Conservation (phyloP, 2,113 vertebrate genomes). For the Saimiri boliviensis region DNA sequence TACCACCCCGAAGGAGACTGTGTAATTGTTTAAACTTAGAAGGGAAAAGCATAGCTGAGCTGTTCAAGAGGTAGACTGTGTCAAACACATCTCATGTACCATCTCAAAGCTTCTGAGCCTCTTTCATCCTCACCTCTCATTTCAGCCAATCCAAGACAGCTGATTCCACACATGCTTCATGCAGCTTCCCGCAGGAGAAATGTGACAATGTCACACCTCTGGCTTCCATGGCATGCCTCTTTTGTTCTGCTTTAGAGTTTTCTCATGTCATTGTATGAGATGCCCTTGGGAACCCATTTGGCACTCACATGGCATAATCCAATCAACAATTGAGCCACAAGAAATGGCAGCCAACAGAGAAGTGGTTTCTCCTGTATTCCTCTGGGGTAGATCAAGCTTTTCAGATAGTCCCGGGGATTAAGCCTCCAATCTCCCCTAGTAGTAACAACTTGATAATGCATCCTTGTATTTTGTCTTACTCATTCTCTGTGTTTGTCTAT, state of each 20-base stretch:
- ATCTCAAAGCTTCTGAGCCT: neutral
- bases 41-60: neutral
- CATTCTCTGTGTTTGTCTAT: neutral
- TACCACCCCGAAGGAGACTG: neutral
- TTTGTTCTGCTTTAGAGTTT: neutral
- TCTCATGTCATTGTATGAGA: neutral
- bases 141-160: neutral
- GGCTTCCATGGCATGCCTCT: neutral
- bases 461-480: neutral
- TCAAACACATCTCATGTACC: neutral
- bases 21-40: neutral
- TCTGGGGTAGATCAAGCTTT: neutral
- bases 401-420: neutral
- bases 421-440: neutral
- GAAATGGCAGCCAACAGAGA: neutral
- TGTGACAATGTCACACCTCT: neutral
- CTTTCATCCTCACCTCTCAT: neutral
- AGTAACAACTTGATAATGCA: neutral
- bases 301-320: neutral
- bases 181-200: neutral
- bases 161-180: neutral
- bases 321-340: neutral
- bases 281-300: neutral
- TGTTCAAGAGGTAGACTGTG: neutral
- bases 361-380: neutral